Percentiles rank a stretch among this genome's conserved stretches.
phyloP scores from a whole-genome alignment of 2,888 invertebrate genomes.

The Meandrusa payeni region DNA sequence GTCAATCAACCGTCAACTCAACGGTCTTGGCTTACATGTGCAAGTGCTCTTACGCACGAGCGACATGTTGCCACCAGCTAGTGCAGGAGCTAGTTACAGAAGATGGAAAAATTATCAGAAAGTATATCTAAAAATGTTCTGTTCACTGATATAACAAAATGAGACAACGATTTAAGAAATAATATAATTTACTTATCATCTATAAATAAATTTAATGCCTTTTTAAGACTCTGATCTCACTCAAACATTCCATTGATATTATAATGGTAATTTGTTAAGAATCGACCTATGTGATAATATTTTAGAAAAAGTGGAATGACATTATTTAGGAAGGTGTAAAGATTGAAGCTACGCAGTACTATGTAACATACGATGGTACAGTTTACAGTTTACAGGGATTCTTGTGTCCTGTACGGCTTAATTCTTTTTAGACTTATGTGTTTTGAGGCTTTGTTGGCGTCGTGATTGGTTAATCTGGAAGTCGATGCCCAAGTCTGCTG shows the following conservation, averaged over 20 bases:
- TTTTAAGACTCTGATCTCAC: slow-evolving; percentile 7
- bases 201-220: slow-evolving; percentile 8
- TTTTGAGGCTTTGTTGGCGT: slow-evolving; percentile 20
- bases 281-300: no score
- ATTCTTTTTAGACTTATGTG: slow-evolving; percentile 7
- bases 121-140: no score
- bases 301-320: slow-evolving; percentile 1
- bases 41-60: background rate
- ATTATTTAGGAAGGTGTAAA: no score
- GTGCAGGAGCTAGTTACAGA: no score
- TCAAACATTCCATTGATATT: background rate
- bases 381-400: no score
- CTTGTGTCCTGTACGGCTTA: no score
- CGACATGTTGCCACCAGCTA: background rate
- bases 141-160: no score
- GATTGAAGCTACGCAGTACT: no score
- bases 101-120: no score
- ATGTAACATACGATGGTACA: slow-evolving; percentile 2
- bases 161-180: slow-evolving; percentile 1
- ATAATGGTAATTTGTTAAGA: no score
- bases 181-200: slow-evolving; percentile 16
- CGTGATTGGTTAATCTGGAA: slow-evolving; percentile 45
- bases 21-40: no score
- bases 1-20: no score
- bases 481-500: slow-evolving; percentile 49